Percentiles rank a stretch among this genome's conserved stretches.
These are phyloP conservation scores for Pentalonia nigronervosa DNA, from an alignment of 1,140 invertebrate genomes.

Conservation along the genomic window DNA sequence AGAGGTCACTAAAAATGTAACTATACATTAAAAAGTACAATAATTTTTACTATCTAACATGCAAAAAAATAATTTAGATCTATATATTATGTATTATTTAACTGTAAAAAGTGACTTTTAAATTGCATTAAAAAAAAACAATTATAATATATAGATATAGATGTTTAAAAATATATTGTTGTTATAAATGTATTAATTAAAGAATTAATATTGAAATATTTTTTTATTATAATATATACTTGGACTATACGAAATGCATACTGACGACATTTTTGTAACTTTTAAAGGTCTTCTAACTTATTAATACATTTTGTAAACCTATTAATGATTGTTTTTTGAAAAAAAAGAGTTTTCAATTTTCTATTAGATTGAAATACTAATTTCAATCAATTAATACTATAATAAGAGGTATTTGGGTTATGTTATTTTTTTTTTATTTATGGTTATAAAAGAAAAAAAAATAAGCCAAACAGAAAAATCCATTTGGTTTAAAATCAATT, in stretches of 20 bases:
- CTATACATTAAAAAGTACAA: too few relatives aligned
- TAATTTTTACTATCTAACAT: too few relatives aligned
- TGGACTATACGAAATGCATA: not conserved
- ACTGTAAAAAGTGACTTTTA: not conserved
- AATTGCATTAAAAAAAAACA: not conserved
- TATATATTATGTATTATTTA: too few relatives aligned
- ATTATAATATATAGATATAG: not conserved
- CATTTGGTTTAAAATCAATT: not conserved
- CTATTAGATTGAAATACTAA: not conserved
- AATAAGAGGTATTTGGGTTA: not conserved
- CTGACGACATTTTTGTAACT: not conserved
- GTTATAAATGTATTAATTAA: too few relatives aligned
- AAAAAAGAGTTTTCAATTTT: too few relatives aligned
- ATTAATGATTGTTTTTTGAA: not conserved
- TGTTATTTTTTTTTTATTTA: not conserved
- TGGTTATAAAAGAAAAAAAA: not conserved
- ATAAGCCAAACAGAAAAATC: not conserved
- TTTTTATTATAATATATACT: not conserved
- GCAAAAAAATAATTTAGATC: too few relatives aligned
- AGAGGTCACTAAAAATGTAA: too few relatives aligned
- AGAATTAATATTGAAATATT: too few relatives aligned
- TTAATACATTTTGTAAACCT: not conserved
- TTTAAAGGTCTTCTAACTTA: not conserved
- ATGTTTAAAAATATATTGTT: not conserved
- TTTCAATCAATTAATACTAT: not conserved